Evolutionary conservation across 2,888 invertebrate species (phyloP).

Genomic region (Orthosia gothica): DNA sequence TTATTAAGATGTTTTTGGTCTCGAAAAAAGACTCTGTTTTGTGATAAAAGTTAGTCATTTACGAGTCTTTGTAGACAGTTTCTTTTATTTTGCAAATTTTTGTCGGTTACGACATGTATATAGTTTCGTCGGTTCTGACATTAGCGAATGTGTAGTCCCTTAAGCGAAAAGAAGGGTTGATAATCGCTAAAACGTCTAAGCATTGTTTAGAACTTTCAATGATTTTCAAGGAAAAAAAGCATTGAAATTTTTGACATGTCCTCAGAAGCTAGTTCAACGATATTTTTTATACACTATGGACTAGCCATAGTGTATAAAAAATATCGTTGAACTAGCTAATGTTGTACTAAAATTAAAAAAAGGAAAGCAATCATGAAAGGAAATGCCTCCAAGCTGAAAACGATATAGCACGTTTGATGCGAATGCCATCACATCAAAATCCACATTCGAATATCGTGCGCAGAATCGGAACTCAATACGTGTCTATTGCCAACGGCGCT

Average conservation of each 20-base stretch:
- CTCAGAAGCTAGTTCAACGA: too few species aligned
- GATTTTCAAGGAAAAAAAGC: neutral
- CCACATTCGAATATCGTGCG: slow-evolving; percentile 42
- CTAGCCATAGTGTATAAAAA: too few species aligned
- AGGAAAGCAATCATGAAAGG: slow-evolving; percentile 10
- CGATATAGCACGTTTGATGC: slow-evolving; percentile 32
- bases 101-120: too few species aligned
- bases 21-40: neutral
- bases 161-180: neutral
- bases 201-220: neutral
- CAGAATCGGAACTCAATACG: slow-evolving; percentile 48
- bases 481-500: slow-evolving; percentile 48
- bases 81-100: neutral
- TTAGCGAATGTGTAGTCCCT: neutral
- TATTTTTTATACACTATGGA: too few species aligned
- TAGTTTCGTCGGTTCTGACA: neutral
- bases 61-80: neutral
- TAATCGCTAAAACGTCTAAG: neutral
- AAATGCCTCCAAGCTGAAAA: slow-evolving; percentile 20
- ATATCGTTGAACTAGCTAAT: neutral
- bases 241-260: neutral
- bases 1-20: neutral
- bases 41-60: slow-evolving; percentile 29
- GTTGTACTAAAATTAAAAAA: slow-evolving; percentile 5
- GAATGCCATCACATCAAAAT: slow-evolving; percentile 59